Evolutionary conservation across 2,113 vertebrate species (phyloP), one percentile per base, ranked within the genome.

Genomic region (Leptodactylus fuscus): DNA sequence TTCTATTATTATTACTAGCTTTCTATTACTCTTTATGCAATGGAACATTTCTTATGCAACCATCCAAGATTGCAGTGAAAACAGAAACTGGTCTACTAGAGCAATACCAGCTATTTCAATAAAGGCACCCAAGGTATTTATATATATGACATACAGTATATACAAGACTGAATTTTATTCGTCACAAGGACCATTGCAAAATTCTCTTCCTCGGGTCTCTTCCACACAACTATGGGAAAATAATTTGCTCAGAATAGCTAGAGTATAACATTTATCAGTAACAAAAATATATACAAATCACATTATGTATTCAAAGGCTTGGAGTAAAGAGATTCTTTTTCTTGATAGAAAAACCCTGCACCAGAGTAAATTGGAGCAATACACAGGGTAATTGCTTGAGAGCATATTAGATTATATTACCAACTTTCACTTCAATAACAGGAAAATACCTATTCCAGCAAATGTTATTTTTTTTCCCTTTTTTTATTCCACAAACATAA

Each of bases 271-370:
- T 81, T 55, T 60, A 82, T 85, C 58, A 88, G 85, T 67, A 82
- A 74, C 55, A 80, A 87, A 80, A 41, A 36, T 34, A 29, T 60
- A 83, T 81, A 74, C 87, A 81, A 88, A 88, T 55, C 71, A 69
- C 65, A 86, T 74, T 82, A 87, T 85, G 60, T 81, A 87, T 93
- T 93, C 93, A 90, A 94, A 94, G 89, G 92, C 91, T 94, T 94
- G 92, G 92, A 92, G 91, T 92, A 93, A 86, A 90, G 84, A 88
- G 49, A 82, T 27, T 88, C 88, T 90, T 88, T 80, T 90, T 65
- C 80, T 90, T 82, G 87, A 89, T 85, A 92, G 91, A 91, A 93
- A 93, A 94, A 92, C 82, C 91, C 93, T 94, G 93, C 93, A 93
- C 92, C 92, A 92, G 88, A 87, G 89, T 90, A 89, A 92, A 88